phyloP scores from a whole-genome alignment of 2,113 vertebrate genomes.

The Grallaria varia region DNA sequence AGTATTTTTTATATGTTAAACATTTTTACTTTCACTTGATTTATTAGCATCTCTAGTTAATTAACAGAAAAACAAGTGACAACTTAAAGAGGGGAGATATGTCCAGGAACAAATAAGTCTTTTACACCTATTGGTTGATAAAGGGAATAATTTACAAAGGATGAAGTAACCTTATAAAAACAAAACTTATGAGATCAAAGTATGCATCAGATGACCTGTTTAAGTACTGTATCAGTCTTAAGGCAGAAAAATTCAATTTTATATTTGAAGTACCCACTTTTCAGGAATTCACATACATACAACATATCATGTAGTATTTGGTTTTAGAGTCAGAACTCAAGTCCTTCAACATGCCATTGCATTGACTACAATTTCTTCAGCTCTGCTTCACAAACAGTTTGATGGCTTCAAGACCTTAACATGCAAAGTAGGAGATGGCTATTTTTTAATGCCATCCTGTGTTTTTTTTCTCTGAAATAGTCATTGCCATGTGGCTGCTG shows the following conservation, averaged over 20 bases:
- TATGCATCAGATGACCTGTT: not conserved
- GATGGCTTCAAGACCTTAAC: not conserved
- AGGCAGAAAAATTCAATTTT: not conserved
- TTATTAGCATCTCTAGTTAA: not conserved
- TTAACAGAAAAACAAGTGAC: not conserved
- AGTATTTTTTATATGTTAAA: not conserved
- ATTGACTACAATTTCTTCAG: not conserved
- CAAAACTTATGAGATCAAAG: not conserved
- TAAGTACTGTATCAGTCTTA: not conserved
- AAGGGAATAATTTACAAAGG: not conserved
- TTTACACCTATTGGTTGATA: not conserved
- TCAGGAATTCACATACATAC: not conserved
- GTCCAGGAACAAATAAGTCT: not conserved
- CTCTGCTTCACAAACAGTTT: not conserved
- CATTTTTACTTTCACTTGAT: not conserved
- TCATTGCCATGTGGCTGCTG: not conserved
- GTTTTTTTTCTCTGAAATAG: not conserved
- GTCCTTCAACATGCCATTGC: not conserved
- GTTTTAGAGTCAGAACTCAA: not conserved
- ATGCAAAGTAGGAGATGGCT: not conserved
- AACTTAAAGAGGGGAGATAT: rapidly evolving
- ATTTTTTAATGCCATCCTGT: not conserved
- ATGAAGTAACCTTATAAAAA: not conserved
- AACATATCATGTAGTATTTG: not conserved
- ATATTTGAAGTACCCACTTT: not conserved